These are phyloP conservation scores for Cylas formicarius DNA, from an alignment of 1,140 invertebrate species.

Conservation along the genomic window DNA sequence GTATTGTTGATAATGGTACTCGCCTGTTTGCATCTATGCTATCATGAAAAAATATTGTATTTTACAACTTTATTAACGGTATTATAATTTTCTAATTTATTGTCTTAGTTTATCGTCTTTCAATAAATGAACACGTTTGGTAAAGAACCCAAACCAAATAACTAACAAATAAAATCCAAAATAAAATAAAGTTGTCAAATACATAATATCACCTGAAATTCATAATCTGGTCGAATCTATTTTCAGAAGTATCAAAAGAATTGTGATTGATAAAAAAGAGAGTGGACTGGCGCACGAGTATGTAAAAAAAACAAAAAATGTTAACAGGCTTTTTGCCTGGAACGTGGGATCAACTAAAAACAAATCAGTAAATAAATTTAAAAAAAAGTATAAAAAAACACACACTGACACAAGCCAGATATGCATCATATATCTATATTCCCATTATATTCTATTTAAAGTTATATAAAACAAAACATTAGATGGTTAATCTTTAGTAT, in stretches of 20 bases:
- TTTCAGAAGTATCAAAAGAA: conserved; percentile 25
- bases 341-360: conserved; percentile 43
- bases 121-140: too few relatives aligned
- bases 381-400: conserved; percentile 32
- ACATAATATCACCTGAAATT: too few relatives aligned
- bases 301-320: conserved; percentile 27
- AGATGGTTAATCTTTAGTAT: conserved; percentile 35
- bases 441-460: conserved; percentile 34
- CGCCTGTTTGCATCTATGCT: too few relatives aligned
- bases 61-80: too few relatives aligned
- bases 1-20: too few relatives aligned
- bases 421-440: conserved; percentile 39
- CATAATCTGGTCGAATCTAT: too few relatives aligned
- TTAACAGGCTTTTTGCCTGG: conserved; percentile 39
- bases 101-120: too few relatives aligned
- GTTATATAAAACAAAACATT: conserved; percentile 37
- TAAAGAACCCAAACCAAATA: too few relatives aligned
- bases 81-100: too few relatives aligned
- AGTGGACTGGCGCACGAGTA: conserved; percentile 38
- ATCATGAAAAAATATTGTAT: too few relatives aligned
- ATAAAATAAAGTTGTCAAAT: too few relatives aligned
- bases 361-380: conserved; percentile 41
- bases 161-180: too few relatives aligned
- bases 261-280: conserved; percentile 33
- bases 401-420: conserved; percentile 33